Evolutionary conservation across 92 coral and sea anemone genomes (phyloP).

Genomic region (Porites cylindrica): DNA sequence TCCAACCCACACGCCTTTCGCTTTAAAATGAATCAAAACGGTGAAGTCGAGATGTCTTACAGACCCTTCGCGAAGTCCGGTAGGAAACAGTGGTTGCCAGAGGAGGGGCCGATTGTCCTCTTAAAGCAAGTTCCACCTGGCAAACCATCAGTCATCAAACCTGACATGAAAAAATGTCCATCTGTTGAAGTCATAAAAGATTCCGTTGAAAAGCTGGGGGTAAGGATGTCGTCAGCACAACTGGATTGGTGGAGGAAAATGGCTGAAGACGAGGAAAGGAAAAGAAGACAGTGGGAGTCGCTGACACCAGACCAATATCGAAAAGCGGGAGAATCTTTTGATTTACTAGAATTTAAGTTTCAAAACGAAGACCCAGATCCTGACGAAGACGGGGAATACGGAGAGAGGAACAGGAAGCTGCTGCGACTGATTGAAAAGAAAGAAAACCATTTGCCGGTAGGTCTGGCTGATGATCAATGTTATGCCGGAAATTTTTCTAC

Average conservation of each 20-base stretch:
- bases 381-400: slow-evolving; percentile 1
- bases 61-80: slow-evolving; percentile 37
- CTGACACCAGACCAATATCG: slow-evolving; percentile 22
- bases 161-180: slow-evolving; percentile 59
- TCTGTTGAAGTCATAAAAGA: slow-evolving; percentile 26
- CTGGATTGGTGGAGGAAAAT: slow-evolving; percentile 24
- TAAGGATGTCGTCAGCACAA: slow-evolving; percentile 32
- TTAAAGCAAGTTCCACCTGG: slow-evolving; percentile 25
- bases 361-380: slow-evolving; percentile 15
- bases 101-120: slow-evolving; percentile 32
- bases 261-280: slow-evolving; percentile 18
- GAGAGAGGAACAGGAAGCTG: not conserved
- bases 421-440: slow-evolving; percentile 8
- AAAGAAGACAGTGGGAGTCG: slow-evolving; percentile 11
- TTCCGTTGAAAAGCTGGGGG: slow-evolving; percentile 31
- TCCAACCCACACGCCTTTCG: slow-evolving; percentile 67
- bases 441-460: slow-evolving; percentile 10
- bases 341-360: slow-evolving; percentile 25
- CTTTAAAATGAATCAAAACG: slow-evolving; percentile 43
- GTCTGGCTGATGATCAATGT: not conserved
- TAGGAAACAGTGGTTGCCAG: slow-evolving; percentile 51
- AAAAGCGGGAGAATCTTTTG: slow-evolving; percentile 38
- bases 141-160: slow-evolving; percentile 46
- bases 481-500: no score
- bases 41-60: slow-evolving; percentile 56